Evolutionary conservation across 2,113 vertebrate genomes (phyloP).

Genomic region (Neodon shergylaensis): DNA sequence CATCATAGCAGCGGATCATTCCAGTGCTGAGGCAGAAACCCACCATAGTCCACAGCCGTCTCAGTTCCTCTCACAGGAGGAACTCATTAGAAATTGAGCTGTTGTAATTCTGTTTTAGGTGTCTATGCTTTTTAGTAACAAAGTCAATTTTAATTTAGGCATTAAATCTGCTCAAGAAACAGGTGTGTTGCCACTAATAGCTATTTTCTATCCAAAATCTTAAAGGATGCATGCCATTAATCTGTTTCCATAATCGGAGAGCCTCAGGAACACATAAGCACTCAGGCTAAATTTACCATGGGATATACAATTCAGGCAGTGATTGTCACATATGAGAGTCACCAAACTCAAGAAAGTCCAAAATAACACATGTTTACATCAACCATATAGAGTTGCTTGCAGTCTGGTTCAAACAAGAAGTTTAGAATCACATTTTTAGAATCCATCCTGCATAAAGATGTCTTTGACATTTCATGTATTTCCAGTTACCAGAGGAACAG

Average conservation of each 20-base stretch:
- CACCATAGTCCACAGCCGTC: too few relatives aligned
- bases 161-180: conserved; percentile 8
- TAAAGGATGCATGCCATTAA: neutral
- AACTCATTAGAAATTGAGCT: neutral
- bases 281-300: neutral
- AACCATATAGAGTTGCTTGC: neutral
- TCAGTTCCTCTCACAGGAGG: neutral
- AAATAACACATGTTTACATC: neutral
- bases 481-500: neutral
- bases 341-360: neutral
- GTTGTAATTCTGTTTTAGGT: neutral
- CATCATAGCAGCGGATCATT: neutral
- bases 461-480: neutral
- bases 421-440: neutral
- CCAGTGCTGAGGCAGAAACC: neutral
- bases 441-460: conserved; percentile 32
- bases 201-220: neutral
- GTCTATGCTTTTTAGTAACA: neutral
- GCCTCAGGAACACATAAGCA: neutral
- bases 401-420: neutral
- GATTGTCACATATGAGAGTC: neutral
- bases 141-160: conserved; percentile 25
- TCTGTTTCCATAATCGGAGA: neutral
- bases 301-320: neutral
- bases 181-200: neutral